Evolutionary conservation across 2,888 invertebrate species (phyloP), one percentile per base, ranked within the genome.

Genomic region (Acronicta psi): DNA sequence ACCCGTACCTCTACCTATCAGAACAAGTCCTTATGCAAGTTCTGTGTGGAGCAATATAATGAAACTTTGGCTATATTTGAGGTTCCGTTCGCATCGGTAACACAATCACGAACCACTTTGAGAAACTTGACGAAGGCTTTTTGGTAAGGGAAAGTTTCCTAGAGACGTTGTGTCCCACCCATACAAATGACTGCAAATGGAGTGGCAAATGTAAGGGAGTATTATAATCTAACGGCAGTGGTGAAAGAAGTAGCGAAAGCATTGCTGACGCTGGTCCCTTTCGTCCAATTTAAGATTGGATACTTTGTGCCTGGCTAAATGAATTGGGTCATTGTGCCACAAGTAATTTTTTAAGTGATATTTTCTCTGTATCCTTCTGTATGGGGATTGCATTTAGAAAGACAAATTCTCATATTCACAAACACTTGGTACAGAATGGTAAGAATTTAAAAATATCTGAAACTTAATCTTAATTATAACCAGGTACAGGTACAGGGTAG

Each of bases 111-210:
- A 82, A 88, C 69, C 88, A 86, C 88, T 89, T 88, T 85, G 84
- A 87, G 86, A 78, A 88, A 93, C 88, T 92, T 91, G 90, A 90
- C 90, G 92, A 92, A 93, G 92, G 90, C 89, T 89, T 90, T 88
- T 89, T 85, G 86, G 85, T 83, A 81, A 87, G 87, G 86, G 86
- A 89, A 92, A 88, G 85, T 89, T 89, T 85, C 78, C 80, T 83
- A 79, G 82, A 79, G 81, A 83, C 80, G 80, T 71, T 76, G 72
- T 83, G 84, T 77, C 68, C 76, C 83, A 77, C 82, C 86, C 93
- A 93, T 93, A 93, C 90, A 92, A 93, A 93, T 90, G 84, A 84
- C 82, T 81, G 77, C 60, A 84, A 87, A 86, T 84, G 76, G 81
- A 75, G 81, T 80, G 78, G 79, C 77, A 77, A 82, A 81, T 78